Percentiles rank a stretch among this genome's conserved stretches.
phyloP scores from a whole-genome alignment of 2,113 vertebrate species.

The Zosterops pallidus region DNA sequence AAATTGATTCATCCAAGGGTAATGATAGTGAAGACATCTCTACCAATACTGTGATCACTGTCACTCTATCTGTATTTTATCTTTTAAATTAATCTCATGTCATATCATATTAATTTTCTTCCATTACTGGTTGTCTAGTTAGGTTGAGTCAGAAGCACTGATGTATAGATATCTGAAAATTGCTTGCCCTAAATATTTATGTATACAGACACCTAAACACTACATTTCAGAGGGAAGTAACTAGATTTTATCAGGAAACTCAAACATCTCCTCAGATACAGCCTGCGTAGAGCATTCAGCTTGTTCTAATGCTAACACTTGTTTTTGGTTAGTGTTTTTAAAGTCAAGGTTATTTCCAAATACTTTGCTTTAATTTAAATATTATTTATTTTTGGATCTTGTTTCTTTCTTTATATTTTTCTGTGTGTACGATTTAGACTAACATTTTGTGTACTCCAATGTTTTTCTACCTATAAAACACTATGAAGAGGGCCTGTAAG shows the following conservation, averaged over 20 bases:
- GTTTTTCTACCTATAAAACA: background rate
- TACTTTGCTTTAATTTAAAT: background rate
- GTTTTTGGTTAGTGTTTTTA: background rate
- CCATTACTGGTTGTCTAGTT: background rate
- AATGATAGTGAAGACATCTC: background rate
- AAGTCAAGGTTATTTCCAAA: background rate
- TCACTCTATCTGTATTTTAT: background rate
- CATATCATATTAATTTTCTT: background rate
- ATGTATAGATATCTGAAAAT: background rate
- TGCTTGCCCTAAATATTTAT: background rate
- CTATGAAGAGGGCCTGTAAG: background rate
- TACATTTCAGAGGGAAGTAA: background rate
- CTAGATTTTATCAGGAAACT: background rate
- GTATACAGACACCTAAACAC: background rate
- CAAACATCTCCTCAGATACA: background rate
- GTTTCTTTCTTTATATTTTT: background rate
- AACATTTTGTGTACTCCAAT: background rate
- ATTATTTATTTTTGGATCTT: background rate
- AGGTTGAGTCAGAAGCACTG: background rate
- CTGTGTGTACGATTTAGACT: background rate
- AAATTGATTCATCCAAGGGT: background rate
- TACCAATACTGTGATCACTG: background rate
- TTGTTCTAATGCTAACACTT: background rate
- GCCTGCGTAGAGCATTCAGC: background rate
- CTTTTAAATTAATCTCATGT: background rate